phyloP scores from a whole-genome alignment of 2,113 vertebrate species.

The Hepsetus odoe region DNA sequence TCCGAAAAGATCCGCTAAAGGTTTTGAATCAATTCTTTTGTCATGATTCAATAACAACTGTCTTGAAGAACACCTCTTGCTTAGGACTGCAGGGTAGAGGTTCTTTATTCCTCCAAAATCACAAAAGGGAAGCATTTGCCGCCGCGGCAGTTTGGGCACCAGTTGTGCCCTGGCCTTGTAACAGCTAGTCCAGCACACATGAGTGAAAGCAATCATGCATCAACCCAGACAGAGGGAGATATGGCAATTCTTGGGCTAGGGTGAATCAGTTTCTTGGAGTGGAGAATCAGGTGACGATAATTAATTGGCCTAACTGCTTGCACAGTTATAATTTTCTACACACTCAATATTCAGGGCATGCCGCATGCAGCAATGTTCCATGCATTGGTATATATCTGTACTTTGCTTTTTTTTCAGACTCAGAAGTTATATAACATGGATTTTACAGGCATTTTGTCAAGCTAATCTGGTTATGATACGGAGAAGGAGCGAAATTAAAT shows the following conservation, averaged over 20 bases:
- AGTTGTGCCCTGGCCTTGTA: background rate
- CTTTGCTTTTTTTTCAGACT: background rate
- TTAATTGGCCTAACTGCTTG: background rate
- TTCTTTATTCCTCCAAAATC: too few relatives aligned
- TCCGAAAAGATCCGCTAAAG: too few relatives aligned
- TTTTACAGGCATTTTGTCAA: background rate
- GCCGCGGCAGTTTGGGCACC: constrained; percentile 21
- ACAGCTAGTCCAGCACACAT: constrained; percentile 33
- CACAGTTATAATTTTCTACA: background rate
- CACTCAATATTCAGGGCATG: background rate
- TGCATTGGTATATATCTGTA: too few relatives aligned
- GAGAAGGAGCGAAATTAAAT: background rate
- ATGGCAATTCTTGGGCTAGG: constrained; percentile 24
- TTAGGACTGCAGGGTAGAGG: too few relatives aligned
- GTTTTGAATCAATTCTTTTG: too few relatives aligned
- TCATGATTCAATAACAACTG: too few relatives aligned
- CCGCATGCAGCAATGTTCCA: background rate
- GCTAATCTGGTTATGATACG: background rate
- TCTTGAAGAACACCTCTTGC: too few relatives aligned
- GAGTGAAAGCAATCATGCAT: constrained; percentile 30
- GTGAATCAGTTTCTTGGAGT: constrained; percentile 15
- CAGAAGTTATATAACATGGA: background rate
- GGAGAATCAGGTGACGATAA: constrained; percentile 1
- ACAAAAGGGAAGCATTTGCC: background rate
- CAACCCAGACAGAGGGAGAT: constrained; percentile 18